A percentile compares a stretch with the other conserved stretches of the same genome.
Conservation (phyloP, 2,888 invertebrate species). For the Trichogramma evanescens region DNA sequence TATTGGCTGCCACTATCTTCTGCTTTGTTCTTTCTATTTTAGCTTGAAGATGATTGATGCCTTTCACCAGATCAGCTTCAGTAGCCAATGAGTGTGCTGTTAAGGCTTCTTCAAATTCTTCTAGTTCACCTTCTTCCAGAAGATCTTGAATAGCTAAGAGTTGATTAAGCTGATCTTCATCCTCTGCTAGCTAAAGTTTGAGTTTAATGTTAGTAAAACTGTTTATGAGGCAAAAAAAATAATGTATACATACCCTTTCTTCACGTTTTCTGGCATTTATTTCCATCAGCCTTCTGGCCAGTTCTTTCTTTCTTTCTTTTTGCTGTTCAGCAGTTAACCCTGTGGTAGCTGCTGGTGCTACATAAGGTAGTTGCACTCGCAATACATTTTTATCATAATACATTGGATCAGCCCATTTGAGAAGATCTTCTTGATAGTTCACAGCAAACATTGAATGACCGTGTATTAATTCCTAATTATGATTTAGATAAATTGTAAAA, state of each 20-base stretch:
- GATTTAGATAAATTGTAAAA: neutral
- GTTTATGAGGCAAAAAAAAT: neutral
- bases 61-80: slow-evolving; percentile 72
- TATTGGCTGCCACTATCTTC: slow-evolving; percentile 65
- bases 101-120: slow-evolving; percentile 67
- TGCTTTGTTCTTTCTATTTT: slow-evolving; percentile 72
- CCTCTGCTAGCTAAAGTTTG: slow-evolving; percentile 62
- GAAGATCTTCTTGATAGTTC: slow-evolving; percentile 73
- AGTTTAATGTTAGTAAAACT: neutral
- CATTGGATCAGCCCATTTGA: slow-evolving; percentile 73
- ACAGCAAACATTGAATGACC: slow-evolving; percentile 71
- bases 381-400: slow-evolving; percentile 77
- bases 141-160: slow-evolving; percentile 69
- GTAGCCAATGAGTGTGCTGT: slow-evolving; percentile 69
- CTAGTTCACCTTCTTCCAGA: slow-evolving; percentile 68
- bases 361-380: slow-evolving; percentile 80
- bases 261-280: slow-evolving; percentile 84
- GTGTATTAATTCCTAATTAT: slow-evolving; percentile 64
- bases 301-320: slow-evolving; percentile 77
- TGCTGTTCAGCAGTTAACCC: slow-evolving; percentile 74
- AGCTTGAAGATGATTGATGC: slow-evolving; percentile 61
- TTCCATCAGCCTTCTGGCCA: slow-evolving; percentile 77
- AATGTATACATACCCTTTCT: slow-evolving; percentile 56
- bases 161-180: slow-evolving; percentile 78
- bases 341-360: slow-evolving; percentile 56